These are phyloP conservation scores for Philhelius pedissequus DNA, from an alignment of 2,888 invertebrate species.

Conservation along the genomic window DNA sequence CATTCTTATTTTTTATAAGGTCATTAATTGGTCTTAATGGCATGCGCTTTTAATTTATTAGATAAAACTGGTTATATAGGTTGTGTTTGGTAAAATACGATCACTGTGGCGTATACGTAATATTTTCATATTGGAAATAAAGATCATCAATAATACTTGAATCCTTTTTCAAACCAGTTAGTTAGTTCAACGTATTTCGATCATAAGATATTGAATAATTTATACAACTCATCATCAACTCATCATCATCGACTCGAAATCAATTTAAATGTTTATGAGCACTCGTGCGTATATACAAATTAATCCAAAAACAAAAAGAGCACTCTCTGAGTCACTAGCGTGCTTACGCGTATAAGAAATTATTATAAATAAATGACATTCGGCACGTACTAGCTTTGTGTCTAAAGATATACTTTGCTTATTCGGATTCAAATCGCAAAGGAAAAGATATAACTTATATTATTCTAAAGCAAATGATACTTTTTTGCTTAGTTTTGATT, in stretches of 20 bases:
- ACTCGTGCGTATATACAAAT: not conserved
- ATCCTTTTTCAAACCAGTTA: constrained; percentile 6
- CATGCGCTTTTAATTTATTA: not conserved
- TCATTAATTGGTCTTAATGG: not conserved
- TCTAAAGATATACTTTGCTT: not conserved
- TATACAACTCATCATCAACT: not conserved
- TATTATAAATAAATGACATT: constrained; percentile 28
- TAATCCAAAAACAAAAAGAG: not conserved
- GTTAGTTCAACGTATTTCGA: constrained; percentile 25
- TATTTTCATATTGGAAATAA: not conserved
- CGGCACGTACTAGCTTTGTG: too few relatives aligned
- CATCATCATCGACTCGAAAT: not conserved
- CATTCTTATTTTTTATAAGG: constrained; percentile 11
- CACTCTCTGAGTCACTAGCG: constrained; percentile 30
- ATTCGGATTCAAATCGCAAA: not conserved
- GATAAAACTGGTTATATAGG: not conserved
- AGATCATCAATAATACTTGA: too few relatives aligned
- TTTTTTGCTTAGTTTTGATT: not conserved
- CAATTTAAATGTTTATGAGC: constrained; percentile 27
- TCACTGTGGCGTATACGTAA: constrained; percentile 31
- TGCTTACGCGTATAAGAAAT: not conserved
- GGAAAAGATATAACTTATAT: not conserved
- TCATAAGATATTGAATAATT: constrained; percentile 40
- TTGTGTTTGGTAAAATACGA: too few relatives aligned
- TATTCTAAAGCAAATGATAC: not conserved